Percentiles rank a stretch among this genome's conserved stretches.
Evolutionary conservation across 2,888 invertebrate genomes (phyloP).

Genomic region (Chrysolina americana): DNA sequence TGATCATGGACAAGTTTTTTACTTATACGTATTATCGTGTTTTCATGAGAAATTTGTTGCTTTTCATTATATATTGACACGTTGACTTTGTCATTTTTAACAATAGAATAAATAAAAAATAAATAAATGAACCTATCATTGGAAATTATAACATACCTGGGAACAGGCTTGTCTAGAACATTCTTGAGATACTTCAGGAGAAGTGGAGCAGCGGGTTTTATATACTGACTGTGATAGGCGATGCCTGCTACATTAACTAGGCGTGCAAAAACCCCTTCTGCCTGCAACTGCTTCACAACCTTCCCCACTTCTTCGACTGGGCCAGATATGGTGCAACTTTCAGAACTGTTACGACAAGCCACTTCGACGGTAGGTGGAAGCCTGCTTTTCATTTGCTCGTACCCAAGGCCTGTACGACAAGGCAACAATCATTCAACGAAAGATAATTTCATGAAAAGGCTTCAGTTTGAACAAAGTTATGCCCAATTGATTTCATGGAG

Average conservation of each 20-base stretch:
- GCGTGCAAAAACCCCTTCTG: conserved; percentile 84
- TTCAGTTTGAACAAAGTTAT: no score
- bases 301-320: conserved; percentile 75
- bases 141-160: conserved; percentile 60
- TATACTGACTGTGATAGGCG: conserved; percentile 91
- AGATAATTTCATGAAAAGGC: no score
- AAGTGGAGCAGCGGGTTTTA: conserved; percentile 71
- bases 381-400: conserved; percentile 73
- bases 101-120: no score
- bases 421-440: neutral
- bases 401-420: conserved; percentile 64
- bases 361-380: conserved; percentile 80
- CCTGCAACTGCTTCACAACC: conserved; percentile 74
- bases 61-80: no score
- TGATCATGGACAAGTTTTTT: no score
- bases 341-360: conserved; percentile 85
- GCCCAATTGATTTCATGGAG: no score
- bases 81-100: no score
- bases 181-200: conserved; percentile 68
- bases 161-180: conserved; percentile 70
- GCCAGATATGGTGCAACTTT: conserved; percentile 85
- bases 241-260: conserved; percentile 90
- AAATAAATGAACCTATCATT: no score
- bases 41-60: no score
- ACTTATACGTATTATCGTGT: no score